A percentile compares a stretch with the other conserved stretches of the same genome.
Conservation (phyloP, 92 coral and sea anemone genomes). For the Montipora capitata region DNA sequence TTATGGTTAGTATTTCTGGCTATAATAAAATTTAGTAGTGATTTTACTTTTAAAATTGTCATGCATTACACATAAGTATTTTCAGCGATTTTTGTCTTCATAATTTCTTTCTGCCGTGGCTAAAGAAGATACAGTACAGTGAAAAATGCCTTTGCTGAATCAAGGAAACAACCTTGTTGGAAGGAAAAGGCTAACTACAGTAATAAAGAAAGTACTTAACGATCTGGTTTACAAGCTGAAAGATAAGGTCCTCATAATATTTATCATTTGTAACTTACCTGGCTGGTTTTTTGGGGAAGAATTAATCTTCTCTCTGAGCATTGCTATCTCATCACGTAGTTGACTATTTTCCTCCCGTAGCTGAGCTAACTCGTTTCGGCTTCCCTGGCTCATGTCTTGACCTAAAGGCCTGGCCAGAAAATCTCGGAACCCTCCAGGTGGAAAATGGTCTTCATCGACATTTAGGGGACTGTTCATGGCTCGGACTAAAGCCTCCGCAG, state of each 20-base stretch:
- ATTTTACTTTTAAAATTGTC: too few species aligned
- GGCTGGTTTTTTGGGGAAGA: conserved; percentile 7
- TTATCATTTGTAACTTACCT: conserved; percentile 8
- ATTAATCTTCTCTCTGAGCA: conserved; percentile 10
- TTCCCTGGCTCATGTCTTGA: conserved; percentile 2
- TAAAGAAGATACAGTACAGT: not conserved
- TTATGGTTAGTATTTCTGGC: not conserved
- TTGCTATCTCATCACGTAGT: conserved; percentile 19
- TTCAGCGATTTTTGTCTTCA: not conserved
- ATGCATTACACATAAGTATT: not conserved
- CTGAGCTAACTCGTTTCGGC: not conserved
- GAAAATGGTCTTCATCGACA: not conserved
- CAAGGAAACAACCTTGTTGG: too few species aligned
- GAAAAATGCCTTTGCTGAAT: too few species aligned
- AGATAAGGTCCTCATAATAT: not conserved
- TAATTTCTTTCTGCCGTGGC: not conserved
- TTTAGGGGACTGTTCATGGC: conserved; percentile 23
- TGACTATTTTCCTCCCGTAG: conserved; percentile 11
- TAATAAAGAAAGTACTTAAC: too few species aligned
- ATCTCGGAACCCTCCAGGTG: conserved; percentile 1
- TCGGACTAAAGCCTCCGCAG: not conserved
- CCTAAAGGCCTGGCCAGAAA: conserved; percentile 18
- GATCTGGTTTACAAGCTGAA: not conserved
- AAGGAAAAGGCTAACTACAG: too few species aligned
- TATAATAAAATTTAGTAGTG: too few species aligned